Evolutionary conservation across 2,797 vertebrate species (phyloP), one percentile per base, ranked within the genome.

Genomic region (Helarctos malayanus): DNA sequence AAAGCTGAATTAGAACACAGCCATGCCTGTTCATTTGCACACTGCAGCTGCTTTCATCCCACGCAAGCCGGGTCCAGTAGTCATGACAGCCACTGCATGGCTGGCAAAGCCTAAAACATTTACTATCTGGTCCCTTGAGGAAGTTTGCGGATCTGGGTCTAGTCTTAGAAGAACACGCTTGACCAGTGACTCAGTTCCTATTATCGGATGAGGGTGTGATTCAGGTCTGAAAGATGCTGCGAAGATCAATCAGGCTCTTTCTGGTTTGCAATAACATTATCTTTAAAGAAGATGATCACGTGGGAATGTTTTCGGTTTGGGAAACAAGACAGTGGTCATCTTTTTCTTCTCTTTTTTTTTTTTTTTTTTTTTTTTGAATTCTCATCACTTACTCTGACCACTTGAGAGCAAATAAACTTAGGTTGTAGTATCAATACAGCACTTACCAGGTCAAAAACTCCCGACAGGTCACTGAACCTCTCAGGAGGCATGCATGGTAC

Each of bases 281-380:
- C 83, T 59, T 65, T n/a, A 57, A 94, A 52, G 75, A 96, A 83
- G 21, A 94, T 68, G 32, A 52, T 78, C 89, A 68, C 27, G 6
- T 9, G 57, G 68, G 21, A 73, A 94, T 78, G 63, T 23, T 89
- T 52, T 11, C 47, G 92, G 87, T 47, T 4, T 86, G 83, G 14
- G 47, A 83, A 95, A 96, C 23, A 57, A 86, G 71, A 52, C 16
- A 13, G 12, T 41, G 3, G 16, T 35, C n/a, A 0, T 65, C 7
- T 63, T 32, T 32, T 32, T 29, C 2, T 29, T 61, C 5, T 1
- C 7, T 61, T 54, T 71, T 47, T 41, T 41, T 38, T 32, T 71
- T 27, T 49, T 35, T 45, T 49, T 35, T 45, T 52, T 2, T 1
- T 61, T 54, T 71, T 38, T 38, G 35, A 38, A 38, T 38, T 81